These are phyloP conservation scores for Okamejei kenojei DNA, from an alignment of 2,797 vertebrate genomes.

Conservation along the genomic window DNA sequence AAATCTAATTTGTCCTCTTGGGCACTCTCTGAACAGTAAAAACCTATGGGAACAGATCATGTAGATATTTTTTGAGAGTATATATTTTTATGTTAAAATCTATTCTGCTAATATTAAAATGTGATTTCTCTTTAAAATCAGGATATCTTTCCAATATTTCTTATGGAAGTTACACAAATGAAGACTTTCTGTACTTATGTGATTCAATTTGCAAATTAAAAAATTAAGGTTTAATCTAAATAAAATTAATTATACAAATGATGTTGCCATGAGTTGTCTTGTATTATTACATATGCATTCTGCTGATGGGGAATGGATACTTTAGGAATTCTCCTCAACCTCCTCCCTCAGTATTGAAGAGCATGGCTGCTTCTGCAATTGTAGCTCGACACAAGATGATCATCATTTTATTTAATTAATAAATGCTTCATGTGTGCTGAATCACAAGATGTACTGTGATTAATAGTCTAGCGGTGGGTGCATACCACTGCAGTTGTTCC, in stretches of 20 bases:
- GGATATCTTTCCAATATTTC: neutral
- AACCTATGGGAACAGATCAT: neutral
- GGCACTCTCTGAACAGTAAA: neutral
- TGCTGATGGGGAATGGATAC: too few relatives aligned
- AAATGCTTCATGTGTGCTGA: neutral
- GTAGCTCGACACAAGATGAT: neutral
- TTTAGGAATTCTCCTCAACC: too few relatives aligned
- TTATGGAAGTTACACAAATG: neutral
- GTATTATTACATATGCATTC: neutral
- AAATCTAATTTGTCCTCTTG: neutral
- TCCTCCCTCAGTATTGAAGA: neutral
- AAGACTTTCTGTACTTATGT: neutral
- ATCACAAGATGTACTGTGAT: neutral
- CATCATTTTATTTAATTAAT: neutral
- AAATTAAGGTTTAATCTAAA: slow-evolving; percentile 9
- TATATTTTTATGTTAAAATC: neutral
- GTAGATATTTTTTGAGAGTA: neutral
- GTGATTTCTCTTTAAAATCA: neutral
- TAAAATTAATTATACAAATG: slow-evolving; percentile 3
- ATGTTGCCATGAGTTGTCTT: neutral
- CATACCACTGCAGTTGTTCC: neutral
- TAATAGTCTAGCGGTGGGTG: neutral
- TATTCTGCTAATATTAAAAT: neutral
- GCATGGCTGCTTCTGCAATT: neutral
- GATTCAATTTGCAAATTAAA: neutral